A percentile compares a stretch with the other conserved stretches of the same genome.
phyloP scores from a whole-genome alignment of 2,888 invertebrate species.

The Platynereis dumerilii region DNA sequence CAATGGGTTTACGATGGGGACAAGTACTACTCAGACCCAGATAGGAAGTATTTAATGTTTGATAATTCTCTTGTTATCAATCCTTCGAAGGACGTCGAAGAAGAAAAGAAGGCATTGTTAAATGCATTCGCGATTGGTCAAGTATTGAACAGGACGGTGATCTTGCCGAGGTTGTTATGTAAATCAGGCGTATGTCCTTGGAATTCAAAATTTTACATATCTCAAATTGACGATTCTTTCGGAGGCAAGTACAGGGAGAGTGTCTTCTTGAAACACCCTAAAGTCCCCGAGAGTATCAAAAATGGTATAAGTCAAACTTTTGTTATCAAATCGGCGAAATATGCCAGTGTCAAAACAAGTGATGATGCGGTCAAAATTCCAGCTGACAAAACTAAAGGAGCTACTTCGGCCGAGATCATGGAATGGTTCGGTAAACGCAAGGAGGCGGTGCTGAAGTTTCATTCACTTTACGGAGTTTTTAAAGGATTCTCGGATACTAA shows the following conservation, averaged over 20 bases:
- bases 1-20: slow-evolving; percentile 16
- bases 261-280: not conserved
- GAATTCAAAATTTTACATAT: not conserved
- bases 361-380: not conserved
- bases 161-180: not conserved
- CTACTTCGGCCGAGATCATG: not conserved
- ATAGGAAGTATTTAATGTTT: slow-evolving; percentile 16
- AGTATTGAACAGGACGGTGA: not conserved
- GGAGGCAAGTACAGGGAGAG: not conserved
- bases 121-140: slow-evolving; percentile 6
- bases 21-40: slow-evolving; percentile 8
- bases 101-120: not conserved
- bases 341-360: not conserved
- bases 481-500: not conserved
- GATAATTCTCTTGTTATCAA: slow-evolving; percentile 3
- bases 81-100: not conserved
- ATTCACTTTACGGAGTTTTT: slow-evolving; percentile 2
- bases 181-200: not conserved
- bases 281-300: not conserved
- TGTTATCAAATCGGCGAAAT: not conserved
- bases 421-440: not conserved
- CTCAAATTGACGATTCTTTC: not conserved
- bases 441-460: not conserved
- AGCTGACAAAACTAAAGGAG: not conserved
- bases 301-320: not conserved